Evolutionary conservation across 2,797 vertebrate genomes (phyloP).

Genomic region (Pseudopleuronectes americanus): DNA sequence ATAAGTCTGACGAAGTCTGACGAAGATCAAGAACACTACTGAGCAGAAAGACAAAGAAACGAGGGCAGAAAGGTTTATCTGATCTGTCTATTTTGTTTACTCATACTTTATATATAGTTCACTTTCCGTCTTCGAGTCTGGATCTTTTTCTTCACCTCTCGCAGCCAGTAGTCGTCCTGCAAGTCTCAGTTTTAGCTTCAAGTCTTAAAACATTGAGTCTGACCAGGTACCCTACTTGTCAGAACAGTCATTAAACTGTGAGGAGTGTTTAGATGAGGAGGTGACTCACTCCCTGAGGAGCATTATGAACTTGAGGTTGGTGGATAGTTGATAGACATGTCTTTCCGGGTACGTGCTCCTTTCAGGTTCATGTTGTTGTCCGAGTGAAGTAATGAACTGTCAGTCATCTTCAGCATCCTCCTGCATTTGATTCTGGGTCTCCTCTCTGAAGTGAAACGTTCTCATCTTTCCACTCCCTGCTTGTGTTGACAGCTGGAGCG

Average conservation of each 20-base stretch:
- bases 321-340: not conserved
- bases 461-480: not conserved
- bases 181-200: too few relatives aligned
- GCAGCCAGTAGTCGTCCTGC: too few relatives aligned
- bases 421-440: not conserved
- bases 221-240: slow-evolving; percentile 4
- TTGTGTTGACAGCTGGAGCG: slow-evolving; percentile 80
- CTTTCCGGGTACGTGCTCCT: not conserved
- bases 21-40: too few relatives aligned
- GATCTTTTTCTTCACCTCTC: too few relatives aligned
- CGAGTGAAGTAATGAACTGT: not conserved
- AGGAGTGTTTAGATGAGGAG: too few relatives aligned
- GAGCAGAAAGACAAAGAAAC: not conserved
- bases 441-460: slow-evolving; percentile 3
- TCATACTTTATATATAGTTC: not conserved
- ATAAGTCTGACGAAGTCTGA: not conserved
- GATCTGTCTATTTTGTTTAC: not conserved
- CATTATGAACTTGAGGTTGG: not conserved
- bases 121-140: not conserved
- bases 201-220: not conserved
- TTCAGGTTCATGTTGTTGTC: not conserved
- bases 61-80: not conserved
- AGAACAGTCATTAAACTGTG: not conserved
- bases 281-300: slow-evolving; percentile 1
- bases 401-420: not conserved